Evolutionary conservation across 1,140 invertebrate species (phyloP), one percentile per base, ranked within the genome.

Genomic region (Geopemphigus sp.): DNA sequence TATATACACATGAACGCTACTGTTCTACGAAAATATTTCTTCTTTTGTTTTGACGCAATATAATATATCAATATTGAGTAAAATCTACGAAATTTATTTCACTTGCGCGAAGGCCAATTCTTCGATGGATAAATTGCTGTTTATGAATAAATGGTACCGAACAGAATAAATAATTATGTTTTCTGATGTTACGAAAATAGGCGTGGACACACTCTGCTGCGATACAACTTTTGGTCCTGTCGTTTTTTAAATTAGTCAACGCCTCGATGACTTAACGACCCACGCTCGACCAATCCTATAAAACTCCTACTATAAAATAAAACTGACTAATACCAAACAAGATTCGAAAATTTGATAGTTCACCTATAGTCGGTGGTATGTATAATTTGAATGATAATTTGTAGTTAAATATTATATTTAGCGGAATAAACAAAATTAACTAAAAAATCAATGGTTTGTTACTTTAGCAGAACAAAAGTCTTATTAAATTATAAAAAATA

Each of bases 161-260:
- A 47, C 47, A 66, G 22, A 22, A 14, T 8, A 26, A 26, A 68
- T 68, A 50, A 68, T 68, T 1, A 24, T 47, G 6, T 39, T 45
- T 22, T 50, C 32, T 0, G 39, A 50, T 24, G 22, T 14, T 17
- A 24, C 63, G 32, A 29, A 45, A 70, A 53, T 72, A 72, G 68
- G 68, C 11, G 68, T 72, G 26, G 24, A 70, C 66, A 29, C n/a
- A 6, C 19, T 5, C 8, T 22, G n/a, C n/a, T 24, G 14, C 39
- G n/a, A 68, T 15, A 24, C 45, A 50, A 50, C 17, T 72, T 54
- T 72, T 54, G 47, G 29, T 54, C 3, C 17, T 54, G 47, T 53
- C 50, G 68, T 54, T 54, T 72, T 19, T 10, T 24, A 29, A 54
- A 72, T 72, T 72, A 54, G 68, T 54, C 68, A 72, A 72, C 68